Evolutionary conservation across 2,888 invertebrate genomes (phyloP).

Genomic region (Nomada goodeniana): DNA sequence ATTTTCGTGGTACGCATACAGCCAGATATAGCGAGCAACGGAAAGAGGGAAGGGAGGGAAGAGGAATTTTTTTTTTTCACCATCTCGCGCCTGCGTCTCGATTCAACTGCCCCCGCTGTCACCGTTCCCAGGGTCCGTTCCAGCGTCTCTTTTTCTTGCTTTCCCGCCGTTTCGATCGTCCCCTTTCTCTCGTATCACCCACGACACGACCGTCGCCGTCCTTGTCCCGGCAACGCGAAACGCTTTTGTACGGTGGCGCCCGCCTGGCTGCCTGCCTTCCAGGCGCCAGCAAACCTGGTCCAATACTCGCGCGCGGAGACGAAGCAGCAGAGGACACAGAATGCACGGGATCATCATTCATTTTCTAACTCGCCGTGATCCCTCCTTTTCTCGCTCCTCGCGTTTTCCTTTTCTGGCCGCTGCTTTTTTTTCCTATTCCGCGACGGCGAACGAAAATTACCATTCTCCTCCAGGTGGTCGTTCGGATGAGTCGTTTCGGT

Average conservation of each 20-base stretch:
- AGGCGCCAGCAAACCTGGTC: constrained; percentile 82
- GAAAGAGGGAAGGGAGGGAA: neutral
- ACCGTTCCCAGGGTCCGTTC: constrained; percentile 11
- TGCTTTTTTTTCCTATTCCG: neutral
- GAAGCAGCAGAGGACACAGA: constrained; percentile 44
- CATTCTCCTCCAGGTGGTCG: constrained; percentile 6
- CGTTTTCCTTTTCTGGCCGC: neutral
- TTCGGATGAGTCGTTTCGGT: neutral
- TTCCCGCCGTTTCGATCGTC: constrained; percentile 47
- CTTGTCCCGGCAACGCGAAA: constrained; percentile 74
- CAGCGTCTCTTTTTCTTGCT: constrained; percentile 34
- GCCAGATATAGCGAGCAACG: neutral
- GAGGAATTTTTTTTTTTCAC: constrained; percentile 30
- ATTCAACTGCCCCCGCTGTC: constrained; percentile 2
- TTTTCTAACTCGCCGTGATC: constrained; percentile 66
- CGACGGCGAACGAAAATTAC: neutral
- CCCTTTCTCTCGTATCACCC: constrained; percentile 52
- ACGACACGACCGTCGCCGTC: constrained; percentile 61
- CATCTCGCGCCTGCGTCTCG: constrained; percentile 53
- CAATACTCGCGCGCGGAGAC: constrained; percentile 63
- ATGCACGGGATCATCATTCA: constrained; percentile 71
- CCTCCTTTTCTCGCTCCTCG: constrained; percentile 35
- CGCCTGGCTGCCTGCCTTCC: constrained; percentile 83
- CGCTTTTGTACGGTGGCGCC: constrained; percentile 82
- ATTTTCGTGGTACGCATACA: constrained; percentile 61